Evolutionary conservation across 2,113 vertebrate genomes (phyloP).

Genomic region (Monopterus albus): DNA sequence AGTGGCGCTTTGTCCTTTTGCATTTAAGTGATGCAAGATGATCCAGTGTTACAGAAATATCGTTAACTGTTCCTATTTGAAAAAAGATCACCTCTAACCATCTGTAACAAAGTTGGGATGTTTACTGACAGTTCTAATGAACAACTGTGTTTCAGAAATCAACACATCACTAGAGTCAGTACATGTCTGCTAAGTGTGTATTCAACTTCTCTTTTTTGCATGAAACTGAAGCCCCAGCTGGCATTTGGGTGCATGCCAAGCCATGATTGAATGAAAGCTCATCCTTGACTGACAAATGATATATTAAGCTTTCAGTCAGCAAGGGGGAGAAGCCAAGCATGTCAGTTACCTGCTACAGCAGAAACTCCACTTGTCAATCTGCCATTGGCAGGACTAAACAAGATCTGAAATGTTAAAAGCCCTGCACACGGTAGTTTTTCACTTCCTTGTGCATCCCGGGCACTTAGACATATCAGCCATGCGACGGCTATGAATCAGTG

Average conservation of each 20-base stretch:
- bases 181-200: conserved; percentile 41
- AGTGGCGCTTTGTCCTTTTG: conserved; percentile 81
- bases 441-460: conserved; percentile 69
- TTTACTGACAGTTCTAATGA: conserved; percentile 55
- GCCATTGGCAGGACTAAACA: conserved; percentile 80
- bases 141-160: conserved; percentile 45
- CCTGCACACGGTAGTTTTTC: conserved; percentile 72
- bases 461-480: conserved; percentile 78
- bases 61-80: conserved; percentile 42
- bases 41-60: conserved; percentile 73
- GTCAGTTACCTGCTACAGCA: conserved; percentile 84
- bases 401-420: conserved; percentile 84
- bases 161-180: conserved; percentile 35
- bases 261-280: conserved; percentile 83
- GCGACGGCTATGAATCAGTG: conserved; percentile 79
- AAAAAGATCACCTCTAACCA: conserved; percentile 40
- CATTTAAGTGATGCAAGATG: conserved; percentile 79
- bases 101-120: conserved; percentile 38
- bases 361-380: conserved; percentile 84
- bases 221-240: conserved; percentile 73
- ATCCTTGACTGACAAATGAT: conserved; percentile 86
- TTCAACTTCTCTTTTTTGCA: conserved; percentile 71
- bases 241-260: conserved; percentile 75
- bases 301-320: conserved; percentile 85
- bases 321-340: conserved; percentile 73